These are phyloP conservation scores for Dicyrtomina minuta DNA, from an alignment of 2,888 invertebrate species.

Conservation along the genomic window DNA sequence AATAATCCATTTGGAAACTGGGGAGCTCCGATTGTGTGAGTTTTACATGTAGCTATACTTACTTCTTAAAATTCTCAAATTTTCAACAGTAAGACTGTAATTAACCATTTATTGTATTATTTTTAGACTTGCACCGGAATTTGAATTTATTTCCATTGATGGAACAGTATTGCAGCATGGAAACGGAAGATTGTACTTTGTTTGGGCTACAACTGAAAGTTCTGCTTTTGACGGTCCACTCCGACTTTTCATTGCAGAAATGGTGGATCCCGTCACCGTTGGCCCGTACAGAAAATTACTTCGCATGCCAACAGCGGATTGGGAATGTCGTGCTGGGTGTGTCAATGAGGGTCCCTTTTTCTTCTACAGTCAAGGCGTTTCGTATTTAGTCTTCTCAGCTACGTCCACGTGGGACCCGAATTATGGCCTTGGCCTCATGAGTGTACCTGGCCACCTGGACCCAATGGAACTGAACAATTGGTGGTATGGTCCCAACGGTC, in stretches of 20 bases:
- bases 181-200: constrained; percentile 37
- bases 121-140: constrained; percentile 16
- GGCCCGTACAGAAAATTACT: constrained; percentile 25
- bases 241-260: constrained; percentile 32
- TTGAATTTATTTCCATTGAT: constrained; percentile 33
- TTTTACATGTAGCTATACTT: no score
- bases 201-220: no score
- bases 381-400: constrained; percentile 40
- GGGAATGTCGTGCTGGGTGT: no score
- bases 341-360: constrained; percentile 45
- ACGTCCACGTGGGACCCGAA: constrained; percentile 37
- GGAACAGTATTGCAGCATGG: constrained; percentile 42
- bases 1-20: constrained; percentile 46
- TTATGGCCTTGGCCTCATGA: constrained; percentile 40
- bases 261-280: constrained; percentile 37
- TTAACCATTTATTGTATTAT: neutral
- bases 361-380: constrained; percentile 35
- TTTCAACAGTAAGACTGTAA: neutral
- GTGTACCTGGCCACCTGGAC: constrained; percentile 35
- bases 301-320: constrained; percentile 33
- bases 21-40: constrained; percentile 40
- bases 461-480: constrained; percentile 42
- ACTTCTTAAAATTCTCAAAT: no score
- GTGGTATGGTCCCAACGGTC: constrained; percentile 33
- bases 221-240: no score